Evolutionary conservation across 2,113 vertebrate species (phyloP).

Genomic region (Myrmophylax atrothorax): DNA sequence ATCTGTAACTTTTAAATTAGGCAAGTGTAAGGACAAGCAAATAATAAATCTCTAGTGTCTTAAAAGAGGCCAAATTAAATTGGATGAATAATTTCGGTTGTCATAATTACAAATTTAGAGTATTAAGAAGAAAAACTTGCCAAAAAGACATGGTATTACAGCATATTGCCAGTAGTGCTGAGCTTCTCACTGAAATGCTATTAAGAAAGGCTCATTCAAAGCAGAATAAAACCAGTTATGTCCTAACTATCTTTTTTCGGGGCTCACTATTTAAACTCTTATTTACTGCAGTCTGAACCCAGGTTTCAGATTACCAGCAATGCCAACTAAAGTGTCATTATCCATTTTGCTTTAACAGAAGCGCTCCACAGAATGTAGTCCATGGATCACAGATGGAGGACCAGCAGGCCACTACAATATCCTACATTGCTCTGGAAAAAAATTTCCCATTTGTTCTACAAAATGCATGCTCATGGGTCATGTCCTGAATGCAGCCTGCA

Average conservation of each 20-base stretch:
- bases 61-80: slow-evolving; percentile 49
- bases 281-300: neutral
- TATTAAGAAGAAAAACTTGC: neutral
- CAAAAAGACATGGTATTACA: neutral
- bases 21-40: neutral
- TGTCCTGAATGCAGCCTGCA: neutral
- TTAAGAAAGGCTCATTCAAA: neutral
- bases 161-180: neutral
- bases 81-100: slow-evolving; percentile 45
- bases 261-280: neutral
- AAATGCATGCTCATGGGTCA: accelerated
- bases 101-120: slow-evolving; percentile 58
- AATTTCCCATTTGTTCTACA: neutral
- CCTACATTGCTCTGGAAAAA: neutral
- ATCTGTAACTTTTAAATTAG: slow-evolving; percentile 62
- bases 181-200: neutral
- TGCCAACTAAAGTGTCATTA: neutral
- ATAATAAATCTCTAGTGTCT: slow-evolving; percentile 47
- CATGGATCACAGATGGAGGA: neutral
- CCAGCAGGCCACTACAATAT: neutral
- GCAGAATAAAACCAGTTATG: neutral
- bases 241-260: neutral
- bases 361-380: neutral
- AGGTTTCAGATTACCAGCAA: neutral
- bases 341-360: neutral